Evolutionary conservation across 2,113 vertebrate genomes (phyloP), one percentile per base, ranked within the genome.

Genomic region (Aptenodytes patagonicus): DNA sequence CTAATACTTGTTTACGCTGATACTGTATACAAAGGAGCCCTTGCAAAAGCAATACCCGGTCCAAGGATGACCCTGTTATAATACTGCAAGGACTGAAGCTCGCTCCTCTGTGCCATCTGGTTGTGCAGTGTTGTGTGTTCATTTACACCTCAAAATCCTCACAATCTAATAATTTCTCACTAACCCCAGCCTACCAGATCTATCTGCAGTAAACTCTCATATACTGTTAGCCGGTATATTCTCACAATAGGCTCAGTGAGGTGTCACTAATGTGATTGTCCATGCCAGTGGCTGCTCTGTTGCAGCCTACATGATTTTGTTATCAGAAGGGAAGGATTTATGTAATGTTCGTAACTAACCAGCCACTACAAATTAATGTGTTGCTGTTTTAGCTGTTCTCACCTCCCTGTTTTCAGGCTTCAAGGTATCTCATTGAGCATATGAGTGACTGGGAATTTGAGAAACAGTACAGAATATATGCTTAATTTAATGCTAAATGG

Each of bases 211-310:
- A 90, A 93, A 89, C 65, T 93, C 54, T 54, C 62, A 21, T 85
- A 94, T 95, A 95, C 84, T 79, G 66, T 93, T 91, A 80, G 87
- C 0, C 22, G 57, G 81, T 94, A 44, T 95, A 68, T 91, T 90
- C 87, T 90, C 87, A 95, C 94, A 95, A 97, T 91, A 24, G 87
- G 84, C 87, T 96, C 89, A 29, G 75, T 85, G 75, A 68, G 94
- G 89, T 96, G 87, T 80, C 91, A 47, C 96, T 97, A 91, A 95
- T 62, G 52, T 83, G 93, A 94, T 96, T 96, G 96, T 95, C 94
- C 91, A 29, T 96, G 94, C 89, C 97, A 96, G 78, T 90, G 87
- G 75, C 94, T 97, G 95, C 97, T 97, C 91, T 87, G 75, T 95
- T 95, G 79, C 95, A 97, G 95, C 87, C 91, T 86, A 94, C 84